Evolutionary conservation across 2,797 vertebrate species (phyloP), one percentile per base, ranked within the genome.

Genomic region (Rhinogobio ventralis): DNA sequence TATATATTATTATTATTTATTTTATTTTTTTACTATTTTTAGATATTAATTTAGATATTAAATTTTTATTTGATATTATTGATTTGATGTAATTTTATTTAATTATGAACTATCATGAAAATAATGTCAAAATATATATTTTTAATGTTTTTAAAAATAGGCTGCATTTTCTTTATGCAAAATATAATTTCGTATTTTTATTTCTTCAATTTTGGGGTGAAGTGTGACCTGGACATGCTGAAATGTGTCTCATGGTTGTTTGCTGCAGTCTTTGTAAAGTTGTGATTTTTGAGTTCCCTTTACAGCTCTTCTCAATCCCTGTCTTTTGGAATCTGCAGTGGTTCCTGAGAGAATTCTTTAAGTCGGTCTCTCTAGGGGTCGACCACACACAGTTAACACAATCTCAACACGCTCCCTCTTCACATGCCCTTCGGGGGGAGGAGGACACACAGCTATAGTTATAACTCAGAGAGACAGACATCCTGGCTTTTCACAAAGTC

Each of bases 401-500:
- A 67, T 83, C 72, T 75, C 72, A 67, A 78, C 81, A 77, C 33
- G 0, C 79, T 68, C 64, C 30, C 49, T 78, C n/a, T 49, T 78
- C 64, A 69, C 25, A 17, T 60, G 82, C 49, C 82, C 82, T 84
- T 84, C 28, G 14, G 51, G 51, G 25, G 51, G 36, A 42, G 49
- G 73, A 84, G 36, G 82, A 69, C 64, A 77, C 51, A 19, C 5
- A 36, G 49, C 62, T 78, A 71, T 33, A 84, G 82, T 77, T 84
- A 69, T 84, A 84, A 84, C 82, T 77, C 82, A 45, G 64, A 78
- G 82, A 84, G 64, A 78, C 82, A 78, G 82, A 78, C 82, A 78
- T 77, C 39, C 74, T 78, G 66, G 82, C 74, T 84, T 78, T 83
- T 69, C 82, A 71, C 74, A 84, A 84, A 84, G 82, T 84, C 82